phyloP scores from a whole-genome alignment of 1,140 invertebrate species.

The Papilio helenus region DNA sequence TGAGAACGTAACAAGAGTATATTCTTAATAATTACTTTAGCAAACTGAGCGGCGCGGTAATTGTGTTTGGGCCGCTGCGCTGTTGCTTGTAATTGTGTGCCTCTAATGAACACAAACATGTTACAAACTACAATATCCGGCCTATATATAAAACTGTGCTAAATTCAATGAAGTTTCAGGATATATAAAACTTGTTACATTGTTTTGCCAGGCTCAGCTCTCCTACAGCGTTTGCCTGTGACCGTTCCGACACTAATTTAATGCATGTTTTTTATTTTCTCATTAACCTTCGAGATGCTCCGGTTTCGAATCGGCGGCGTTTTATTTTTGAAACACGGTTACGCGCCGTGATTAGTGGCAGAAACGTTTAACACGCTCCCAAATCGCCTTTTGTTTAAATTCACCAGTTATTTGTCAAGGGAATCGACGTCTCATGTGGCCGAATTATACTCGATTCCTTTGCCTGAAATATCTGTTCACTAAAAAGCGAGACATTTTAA shows the following conservation, averaged over 20 bases:
- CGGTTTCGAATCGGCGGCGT: slow-evolving; percentile 78
- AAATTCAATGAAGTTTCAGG: slow-evolving; percentile 12
- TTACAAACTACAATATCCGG: slow-evolving; percentile 37
- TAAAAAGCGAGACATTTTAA: slow-evolving; percentile 4
- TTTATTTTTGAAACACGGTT: slow-evolving; percentile 81
- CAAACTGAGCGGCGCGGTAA: not conserved
- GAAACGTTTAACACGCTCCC: slow-evolving; percentile 59
- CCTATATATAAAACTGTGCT: slow-evolving; percentile 29
- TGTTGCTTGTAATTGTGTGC: slow-evolving; percentile 19
- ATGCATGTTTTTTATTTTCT: slow-evolving; percentile 80
- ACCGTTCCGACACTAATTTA: slow-evolving; percentile 68
- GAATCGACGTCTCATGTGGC: not conserved
- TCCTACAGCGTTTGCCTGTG: slow-evolving; percentile 50
- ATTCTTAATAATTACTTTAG: slow-evolving; percentile 33
- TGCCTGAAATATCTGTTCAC: not conserved
- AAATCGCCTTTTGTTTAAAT: slow-evolving; percentile 52
- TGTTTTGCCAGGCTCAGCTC: not conserved
- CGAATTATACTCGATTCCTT: not conserved
- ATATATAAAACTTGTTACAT: slow-evolving; percentile 17
- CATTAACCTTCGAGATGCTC: slow-evolving; percentile 81
- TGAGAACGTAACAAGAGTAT: not conserved
- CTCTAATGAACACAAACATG: slow-evolving; percentile 30
- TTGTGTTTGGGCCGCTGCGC: not conserved
- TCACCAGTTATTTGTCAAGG: slow-evolving; percentile 53
- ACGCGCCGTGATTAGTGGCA: slow-evolving; percentile 67